Percentiles rank a stretch among this genome's conserved stretches.
Conservation (phyloP, 1,140 invertebrate genomes). For the Macrobrachium rosenbergii region DNA sequence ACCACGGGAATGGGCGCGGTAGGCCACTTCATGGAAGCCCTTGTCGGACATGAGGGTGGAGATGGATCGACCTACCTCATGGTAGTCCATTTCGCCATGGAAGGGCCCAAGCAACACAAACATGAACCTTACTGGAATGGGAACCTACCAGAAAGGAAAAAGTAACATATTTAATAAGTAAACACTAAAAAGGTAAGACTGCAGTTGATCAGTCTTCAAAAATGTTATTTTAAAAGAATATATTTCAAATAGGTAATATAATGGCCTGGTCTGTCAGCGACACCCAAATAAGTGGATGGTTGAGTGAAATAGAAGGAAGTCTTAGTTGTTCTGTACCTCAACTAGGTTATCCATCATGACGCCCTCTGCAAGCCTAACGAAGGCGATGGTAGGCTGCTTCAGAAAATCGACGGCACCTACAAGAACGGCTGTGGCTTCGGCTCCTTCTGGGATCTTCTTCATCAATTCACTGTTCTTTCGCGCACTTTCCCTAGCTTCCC, state of each 20-base stretch:
- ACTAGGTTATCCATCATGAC: conserved; percentile 89
- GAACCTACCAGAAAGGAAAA: conserved; percentile 74
- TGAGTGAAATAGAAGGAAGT: too few relatives aligned
- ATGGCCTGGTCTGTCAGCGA: too few relatives aligned
- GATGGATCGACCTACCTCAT: conserved; percentile 95
- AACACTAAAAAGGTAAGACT: background rate
- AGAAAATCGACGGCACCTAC: conserved; percentile 93
- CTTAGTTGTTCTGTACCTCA: conserved; percentile 74
- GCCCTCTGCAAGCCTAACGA: conserved; percentile 89
- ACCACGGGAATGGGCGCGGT: conserved; percentile 86
- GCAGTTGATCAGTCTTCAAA: background rate
- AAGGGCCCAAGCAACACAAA: conserved; percentile 91
- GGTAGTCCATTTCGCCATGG: conserved; percentile 88
- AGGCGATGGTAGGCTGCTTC: conserved; percentile 90
- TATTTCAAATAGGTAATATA: too few relatives aligned
- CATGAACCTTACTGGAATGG: conserved; percentile 93
- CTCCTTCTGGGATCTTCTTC: conserved; percentile 86
- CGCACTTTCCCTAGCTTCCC: conserved; percentile 12
- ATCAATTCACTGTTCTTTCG: conserved; percentile 81
- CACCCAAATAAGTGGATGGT: too few relatives aligned
- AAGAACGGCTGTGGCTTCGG: conserved; percentile 89
- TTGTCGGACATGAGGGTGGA: conserved; percentile 96
- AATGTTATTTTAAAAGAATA: background rate
- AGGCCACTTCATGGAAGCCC: conserved; percentile 92
- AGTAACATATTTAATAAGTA: background rate